A percentile compares a stretch with the other conserved stretches of the same genome.
phyloP scores from a whole-genome alignment of 2,888 invertebrate genomes.

The Catocala nupta region DNA sequence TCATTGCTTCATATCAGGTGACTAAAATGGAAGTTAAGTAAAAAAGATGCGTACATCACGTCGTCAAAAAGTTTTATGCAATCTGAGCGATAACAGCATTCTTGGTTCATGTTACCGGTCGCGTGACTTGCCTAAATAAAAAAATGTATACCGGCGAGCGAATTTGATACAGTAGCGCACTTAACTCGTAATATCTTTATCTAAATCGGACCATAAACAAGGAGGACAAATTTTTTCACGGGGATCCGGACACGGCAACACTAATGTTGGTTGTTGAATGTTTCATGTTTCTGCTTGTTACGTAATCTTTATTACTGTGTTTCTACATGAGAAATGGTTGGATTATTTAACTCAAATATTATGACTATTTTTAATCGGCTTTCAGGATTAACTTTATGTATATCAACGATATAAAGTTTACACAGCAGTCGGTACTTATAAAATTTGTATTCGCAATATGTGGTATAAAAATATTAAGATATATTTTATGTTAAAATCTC shows the following conservation, averaged over 20 bases:
- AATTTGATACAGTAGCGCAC: slow-evolving; percentile 80
- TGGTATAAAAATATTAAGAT: slow-evolving; percentile 21
- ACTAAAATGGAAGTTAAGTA: slow-evolving; percentile 10
- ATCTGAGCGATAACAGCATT: slow-evolving; percentile 76
- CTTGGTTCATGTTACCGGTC: slow-evolving; percentile 72
- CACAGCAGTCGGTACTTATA: not conserved
- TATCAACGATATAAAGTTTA: slow-evolving; percentile 5
- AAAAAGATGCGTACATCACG: slow-evolving; percentile 38
- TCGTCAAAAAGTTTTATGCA: slow-evolving; percentile 54
- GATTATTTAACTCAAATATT: slow-evolving; percentile 8
- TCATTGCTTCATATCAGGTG: not conserved
- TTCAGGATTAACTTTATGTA: slow-evolving; percentile 4
- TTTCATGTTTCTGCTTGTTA: slow-evolving; percentile 40
- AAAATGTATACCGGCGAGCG: slow-evolving; percentile 66
- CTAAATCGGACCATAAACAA: slow-evolving; percentile 78
- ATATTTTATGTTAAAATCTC: slow-evolving; percentile 21
- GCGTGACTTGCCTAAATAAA: slow-evolving; percentile 80
- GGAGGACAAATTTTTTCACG: slow-evolving; percentile 66
- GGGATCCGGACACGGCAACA: slow-evolving; percentile 46
- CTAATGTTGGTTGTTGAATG: slow-evolving; percentile 42
- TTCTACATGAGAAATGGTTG: slow-evolving; percentile 15
- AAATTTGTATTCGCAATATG: slow-evolving; percentile 17
- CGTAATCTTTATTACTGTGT: slow-evolving; percentile 36
- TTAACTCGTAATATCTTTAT: slow-evolving; percentile 82
- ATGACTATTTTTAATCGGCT: slow-evolving; percentile 10